A percentile compares a stretch with the other conserved stretches of the same genome.
phyloP scores from a whole-genome alignment of 1,140 invertebrate species.

The Neodiprion pinetum region DNA sequence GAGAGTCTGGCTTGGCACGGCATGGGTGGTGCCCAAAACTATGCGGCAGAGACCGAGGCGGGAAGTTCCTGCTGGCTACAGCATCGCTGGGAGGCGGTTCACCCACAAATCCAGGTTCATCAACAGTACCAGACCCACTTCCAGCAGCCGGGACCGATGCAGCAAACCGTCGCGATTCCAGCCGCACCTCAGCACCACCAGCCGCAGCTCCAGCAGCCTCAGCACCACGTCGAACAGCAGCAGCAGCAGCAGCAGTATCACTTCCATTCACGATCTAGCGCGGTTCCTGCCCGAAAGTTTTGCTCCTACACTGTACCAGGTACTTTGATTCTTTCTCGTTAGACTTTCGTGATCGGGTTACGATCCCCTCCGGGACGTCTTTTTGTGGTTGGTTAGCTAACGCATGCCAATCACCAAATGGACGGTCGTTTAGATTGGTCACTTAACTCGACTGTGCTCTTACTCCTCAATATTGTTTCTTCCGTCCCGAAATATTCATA shows the following conservation, averaged over 20 bases:
- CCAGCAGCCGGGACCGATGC: conserved; percentile 32
- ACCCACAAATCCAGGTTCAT: conserved; percentile 28
- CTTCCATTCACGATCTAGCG: conserved; percentile 42
- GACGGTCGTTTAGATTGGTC: not conserved
- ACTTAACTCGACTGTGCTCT: too few relatives aligned
- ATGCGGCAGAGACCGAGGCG: not conserved
- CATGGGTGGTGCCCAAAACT: not conserved
- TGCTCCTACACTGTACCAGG: conserved; percentile 44
- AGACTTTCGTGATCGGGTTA: not conserved
- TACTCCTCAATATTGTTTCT: too few relatives aligned
- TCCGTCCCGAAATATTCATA: too few relatives aligned
- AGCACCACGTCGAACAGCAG: conserved; percentile 33
- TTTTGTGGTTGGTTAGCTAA: too few relatives aligned
- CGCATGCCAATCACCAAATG: conserved; percentile 1
- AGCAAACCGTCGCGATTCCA: conserved; percentile 24
- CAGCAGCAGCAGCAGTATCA: conserved; percentile 44
- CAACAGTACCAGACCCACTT: conserved; percentile 20
- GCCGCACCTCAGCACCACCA: conserved; percentile 34
- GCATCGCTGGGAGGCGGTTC: conserved; percentile 24
- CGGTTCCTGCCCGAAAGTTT: conserved; percentile 18
- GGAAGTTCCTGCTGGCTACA: conserved; percentile 18
- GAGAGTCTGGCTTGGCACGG: conserved; percentile 1
- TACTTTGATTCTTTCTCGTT: conserved; percentile 24
- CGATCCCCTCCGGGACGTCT: not conserved
- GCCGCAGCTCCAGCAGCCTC: conserved; percentile 49